These are phyloP conservation scores for Psittacula derbiana DNA, from an alignment of 2,797 vertebrate species.

Conservation along the genomic window DNA sequence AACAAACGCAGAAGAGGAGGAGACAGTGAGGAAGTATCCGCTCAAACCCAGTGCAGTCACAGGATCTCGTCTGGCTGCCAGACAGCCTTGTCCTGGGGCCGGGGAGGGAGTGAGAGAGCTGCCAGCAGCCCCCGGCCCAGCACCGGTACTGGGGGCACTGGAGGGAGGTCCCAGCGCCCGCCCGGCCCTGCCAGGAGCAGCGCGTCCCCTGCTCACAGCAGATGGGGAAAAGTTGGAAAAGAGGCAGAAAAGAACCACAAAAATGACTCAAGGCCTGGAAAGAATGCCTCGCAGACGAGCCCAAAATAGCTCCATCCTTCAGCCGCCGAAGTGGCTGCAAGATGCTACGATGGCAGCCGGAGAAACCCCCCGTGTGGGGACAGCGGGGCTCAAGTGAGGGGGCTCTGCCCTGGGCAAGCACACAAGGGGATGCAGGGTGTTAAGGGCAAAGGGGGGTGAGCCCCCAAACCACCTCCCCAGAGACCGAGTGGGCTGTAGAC, in stretches of 20 bases:
- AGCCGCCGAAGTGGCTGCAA: not conserved
- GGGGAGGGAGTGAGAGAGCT: not conserved
- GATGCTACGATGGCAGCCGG: not conserved
- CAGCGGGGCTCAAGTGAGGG: accelerated
- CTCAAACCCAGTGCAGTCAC: conserved; percentile 5
- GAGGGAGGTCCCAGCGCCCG: not conserved
- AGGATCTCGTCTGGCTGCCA: conserved; percentile 55
- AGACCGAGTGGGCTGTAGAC: not conserved
- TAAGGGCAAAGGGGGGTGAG: not conserved
- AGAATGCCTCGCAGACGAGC: conserved; percentile 53
- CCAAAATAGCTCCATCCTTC: conserved; percentile 55
- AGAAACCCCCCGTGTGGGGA: accelerated
- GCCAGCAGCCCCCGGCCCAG: not conserved
- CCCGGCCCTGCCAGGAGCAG: not conserved
- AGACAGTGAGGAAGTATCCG: conserved; percentile 32
- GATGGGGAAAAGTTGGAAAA: conserved; percentile 32
- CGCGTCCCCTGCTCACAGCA: accelerated
- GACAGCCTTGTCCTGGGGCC: not conserved
- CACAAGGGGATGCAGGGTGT: accelerated
- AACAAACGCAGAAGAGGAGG: conserved; percentile 63
- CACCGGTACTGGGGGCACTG: not conserved
- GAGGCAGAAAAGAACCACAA: conserved; percentile 64
- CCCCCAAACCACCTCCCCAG: not conserved
- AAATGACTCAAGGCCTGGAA: conserved; percentile 67
- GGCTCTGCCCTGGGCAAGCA: accelerated